A percentile compares a stretch with the other conserved stretches of the same genome.
phyloP scores from a whole-genome alignment of 1,140 invertebrate species.

The Radopholus similis region DNA sequence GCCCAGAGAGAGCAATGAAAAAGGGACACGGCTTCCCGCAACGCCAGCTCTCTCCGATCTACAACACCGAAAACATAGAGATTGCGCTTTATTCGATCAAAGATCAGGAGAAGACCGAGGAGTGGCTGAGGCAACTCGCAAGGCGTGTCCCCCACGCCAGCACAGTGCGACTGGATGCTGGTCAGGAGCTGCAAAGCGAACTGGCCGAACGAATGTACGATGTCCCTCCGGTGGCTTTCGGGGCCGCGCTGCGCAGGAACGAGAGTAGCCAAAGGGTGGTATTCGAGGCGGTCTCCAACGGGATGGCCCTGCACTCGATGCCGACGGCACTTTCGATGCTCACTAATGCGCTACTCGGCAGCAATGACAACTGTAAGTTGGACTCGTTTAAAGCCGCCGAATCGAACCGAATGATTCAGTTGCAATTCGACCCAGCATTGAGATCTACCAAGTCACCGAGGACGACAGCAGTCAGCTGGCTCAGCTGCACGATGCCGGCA shows the following conservation, averaged over 20 bases:
- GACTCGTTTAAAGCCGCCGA: conserved; percentile 14
- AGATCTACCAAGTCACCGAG: conserved; percentile 20
- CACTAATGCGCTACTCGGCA: conserved; percentile 31
- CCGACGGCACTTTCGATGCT: conserved; percentile 37
- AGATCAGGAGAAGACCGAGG: too few relatives aligned
- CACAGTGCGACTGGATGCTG: not conserved
- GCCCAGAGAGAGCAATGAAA: too few relatives aligned
- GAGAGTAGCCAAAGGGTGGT: not conserved
- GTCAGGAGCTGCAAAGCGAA: not conserved
- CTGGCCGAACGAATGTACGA: not conserved
- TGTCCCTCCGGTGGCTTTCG: conserved; percentile 35
- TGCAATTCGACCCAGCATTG: conserved; percentile 24
- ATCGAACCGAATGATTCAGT: conserved; percentile 8
- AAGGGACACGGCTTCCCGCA: too few relatives aligned
- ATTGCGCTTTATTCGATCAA: too few relatives aligned
- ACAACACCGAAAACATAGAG: too few relatives aligned
- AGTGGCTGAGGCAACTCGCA: conserved; percentile 1
- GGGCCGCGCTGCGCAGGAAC: conserved; percentile 22
- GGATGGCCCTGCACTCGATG: conserved; percentile 31
- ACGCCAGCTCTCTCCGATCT: not conserved
- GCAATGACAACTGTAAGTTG: too few relatives aligned
- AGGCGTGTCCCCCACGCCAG: not conserved
- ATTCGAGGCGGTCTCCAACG: conserved; percentile 41
- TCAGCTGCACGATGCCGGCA: not conserved
- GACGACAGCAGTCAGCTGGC: not conserved